phyloP scores from a whole-genome alignment of 1,140 invertebrate species.

The Trichoplusia ni region DNA sequence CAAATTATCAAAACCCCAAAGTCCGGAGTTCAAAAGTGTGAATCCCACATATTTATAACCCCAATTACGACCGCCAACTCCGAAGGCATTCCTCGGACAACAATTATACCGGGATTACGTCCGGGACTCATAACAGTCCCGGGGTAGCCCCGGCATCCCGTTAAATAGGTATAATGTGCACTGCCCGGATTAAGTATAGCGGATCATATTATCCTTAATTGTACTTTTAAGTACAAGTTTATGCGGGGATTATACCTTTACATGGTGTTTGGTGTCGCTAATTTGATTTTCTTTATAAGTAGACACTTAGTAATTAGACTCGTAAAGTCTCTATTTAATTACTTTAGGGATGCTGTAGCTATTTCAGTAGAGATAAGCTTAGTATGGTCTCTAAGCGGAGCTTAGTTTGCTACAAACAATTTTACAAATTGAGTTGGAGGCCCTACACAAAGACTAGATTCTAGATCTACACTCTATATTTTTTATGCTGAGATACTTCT shows the following conservation, averaged over 20 bases:
- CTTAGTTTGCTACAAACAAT: no score
- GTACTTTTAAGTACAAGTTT: slow-evolving; percentile 67
- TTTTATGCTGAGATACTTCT: no score
- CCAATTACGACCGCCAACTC: slow-evolving; percentile 64
- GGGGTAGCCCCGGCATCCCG: slow-evolving; percentile 57
- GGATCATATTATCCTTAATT: slow-evolving; percentile 75
- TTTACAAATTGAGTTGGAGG: no score
- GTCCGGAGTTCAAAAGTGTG: slow-evolving; percentile 32
- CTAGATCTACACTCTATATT: no score
- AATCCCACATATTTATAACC: slow-evolving; percentile 43
- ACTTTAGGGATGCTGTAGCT: no score
- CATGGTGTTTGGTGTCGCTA: slow-evolving; percentile 28
- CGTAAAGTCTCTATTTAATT: slow-evolving; percentile 2
- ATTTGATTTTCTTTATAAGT: slow-evolving; percentile 22
- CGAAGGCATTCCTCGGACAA: slow-evolving; percentile 71
- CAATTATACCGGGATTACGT: slow-evolving; percentile 74
- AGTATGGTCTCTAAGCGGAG: no score
- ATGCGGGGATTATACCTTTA: slow-evolving; percentile 57
- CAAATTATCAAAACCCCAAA: slow-evolving; percentile 26
- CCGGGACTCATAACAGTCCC: slow-evolving; percentile 70
- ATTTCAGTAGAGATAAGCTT: no score
- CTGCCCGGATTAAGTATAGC: slow-evolving; percentile 53
- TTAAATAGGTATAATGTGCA: slow-evolving; percentile 76
- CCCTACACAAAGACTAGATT: no score
- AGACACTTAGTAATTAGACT: neutral